Conservation (phyloP, 2,797 vertebrate species). For the Chromobotia macracanthus region DNA sequence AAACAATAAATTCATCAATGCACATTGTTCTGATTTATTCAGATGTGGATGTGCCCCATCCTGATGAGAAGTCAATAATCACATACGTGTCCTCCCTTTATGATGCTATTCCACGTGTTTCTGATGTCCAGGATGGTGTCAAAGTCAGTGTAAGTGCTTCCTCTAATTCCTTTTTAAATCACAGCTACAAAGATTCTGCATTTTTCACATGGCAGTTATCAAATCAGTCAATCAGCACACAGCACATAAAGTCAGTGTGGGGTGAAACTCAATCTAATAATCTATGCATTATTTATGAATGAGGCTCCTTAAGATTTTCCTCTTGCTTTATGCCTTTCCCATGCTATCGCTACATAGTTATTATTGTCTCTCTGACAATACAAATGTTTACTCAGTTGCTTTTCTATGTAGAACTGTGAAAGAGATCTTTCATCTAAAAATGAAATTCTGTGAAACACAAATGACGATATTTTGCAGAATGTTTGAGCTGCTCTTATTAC, state of each 20-base stretch:
- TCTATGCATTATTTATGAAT: conserved; percentile 8
- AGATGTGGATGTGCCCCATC: conserved; percentile 95
- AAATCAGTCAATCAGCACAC: conserved; percentile 1
- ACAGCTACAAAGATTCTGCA: background rate
- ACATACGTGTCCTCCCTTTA: conserved; percentile 96
- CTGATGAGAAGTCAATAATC: conserved; percentile 98
- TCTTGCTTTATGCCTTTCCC: too few species aligned
- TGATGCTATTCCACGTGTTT: conserved; percentile 88
- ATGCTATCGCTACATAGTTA: background rate
- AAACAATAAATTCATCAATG: background rate
- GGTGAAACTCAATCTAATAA: conserved; percentile 11
- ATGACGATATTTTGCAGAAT: too few species aligned
- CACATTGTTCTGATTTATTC: conserved; percentile 39
- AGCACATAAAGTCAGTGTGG: background rate
- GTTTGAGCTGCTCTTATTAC: too few species aligned
- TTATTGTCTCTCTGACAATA: background rate
- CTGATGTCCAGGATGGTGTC: conserved; percentile 79
- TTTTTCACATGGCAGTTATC: background rate
- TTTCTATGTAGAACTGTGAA: background rate
- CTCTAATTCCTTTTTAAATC: background rate
- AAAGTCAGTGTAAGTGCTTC: conserved; percentile 82
- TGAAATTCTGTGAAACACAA: too few species aligned
- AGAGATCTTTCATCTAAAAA: too few species aligned
- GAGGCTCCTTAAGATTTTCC: conserved; percentile 16
- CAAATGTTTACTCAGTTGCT: background rate